Evolutionary conservation across 2,113 vertebrate genomes (phyloP).

Genomic region (Deroptyus accipitrinus): DNA sequence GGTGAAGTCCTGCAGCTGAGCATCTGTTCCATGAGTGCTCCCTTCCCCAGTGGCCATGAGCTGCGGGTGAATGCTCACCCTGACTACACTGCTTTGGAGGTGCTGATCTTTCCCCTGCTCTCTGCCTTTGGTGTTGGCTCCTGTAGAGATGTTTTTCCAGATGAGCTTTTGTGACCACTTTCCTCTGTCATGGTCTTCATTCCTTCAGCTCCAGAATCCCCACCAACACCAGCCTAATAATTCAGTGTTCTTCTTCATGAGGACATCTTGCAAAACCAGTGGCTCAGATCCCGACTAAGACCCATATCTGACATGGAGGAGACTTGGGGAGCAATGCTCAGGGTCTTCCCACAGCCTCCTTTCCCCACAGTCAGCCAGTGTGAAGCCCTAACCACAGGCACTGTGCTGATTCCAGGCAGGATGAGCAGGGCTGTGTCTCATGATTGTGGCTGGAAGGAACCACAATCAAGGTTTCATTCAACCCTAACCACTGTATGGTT

Average conservation of each 20-base stretch:
- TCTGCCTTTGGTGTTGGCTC: neutral
- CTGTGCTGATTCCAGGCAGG: neutral
- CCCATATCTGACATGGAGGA: accelerated
- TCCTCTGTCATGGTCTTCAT: neutral
- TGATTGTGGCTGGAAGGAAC: neutral
- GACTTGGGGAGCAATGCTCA: accelerated
- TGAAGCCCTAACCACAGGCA: neutral
- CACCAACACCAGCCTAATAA: neutral
- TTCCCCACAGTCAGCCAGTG: neutral
- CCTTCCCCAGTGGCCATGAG: neutral
- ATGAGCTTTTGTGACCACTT: neutral
- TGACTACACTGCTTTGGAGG: accelerated
- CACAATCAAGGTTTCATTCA: neutral
- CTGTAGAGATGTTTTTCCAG: neutral
- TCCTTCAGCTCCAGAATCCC: neutral
- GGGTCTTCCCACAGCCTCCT: neutral
- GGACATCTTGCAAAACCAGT: neutral
- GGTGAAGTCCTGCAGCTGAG: neutral
- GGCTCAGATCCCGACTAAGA: neutral
- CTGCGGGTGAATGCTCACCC: neutral
- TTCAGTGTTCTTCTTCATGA: neutral
- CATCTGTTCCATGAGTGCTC: neutral
- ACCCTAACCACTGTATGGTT: neutral
- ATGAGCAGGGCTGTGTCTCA: neutral
- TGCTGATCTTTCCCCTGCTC: neutral